Conservation (phyloP, 1,140 invertebrate genomes). For the Meteorus sp. region DNA sequence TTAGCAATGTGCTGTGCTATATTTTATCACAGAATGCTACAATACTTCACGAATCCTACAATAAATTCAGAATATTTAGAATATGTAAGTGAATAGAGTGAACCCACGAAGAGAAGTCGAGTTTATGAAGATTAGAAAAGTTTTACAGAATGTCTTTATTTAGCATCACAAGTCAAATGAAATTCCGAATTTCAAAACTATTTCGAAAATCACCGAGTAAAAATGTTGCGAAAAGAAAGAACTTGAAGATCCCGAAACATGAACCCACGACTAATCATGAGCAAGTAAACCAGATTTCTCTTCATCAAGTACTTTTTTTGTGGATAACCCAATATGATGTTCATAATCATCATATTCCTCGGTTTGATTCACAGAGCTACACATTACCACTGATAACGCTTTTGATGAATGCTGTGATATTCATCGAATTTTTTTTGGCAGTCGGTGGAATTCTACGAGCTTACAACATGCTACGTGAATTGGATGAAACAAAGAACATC, state of each 20-base stretch:
- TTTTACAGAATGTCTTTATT: no score
- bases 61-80: constrained; percentile 35
- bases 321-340: no score
- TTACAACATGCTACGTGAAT: constrained; percentile 41
- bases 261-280: no score
- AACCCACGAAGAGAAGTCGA: no score
- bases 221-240: no score
- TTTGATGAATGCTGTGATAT: constrained; percentile 42
- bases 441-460: constrained; percentile 43
- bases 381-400: constrained; percentile 27
- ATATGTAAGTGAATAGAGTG: constrained; percentile 29
- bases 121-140: neutral
- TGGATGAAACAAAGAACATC: constrained; percentile 42
- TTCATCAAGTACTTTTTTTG: no score
- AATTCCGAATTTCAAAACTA: no score
- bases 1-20: constrained; percentile 32
- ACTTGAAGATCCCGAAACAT: no score
- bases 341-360: neutral
- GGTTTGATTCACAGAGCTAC: constrained; percentile 28
- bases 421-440: constrained; percentile 47
- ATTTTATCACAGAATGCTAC: constrained; percentile 36
- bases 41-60: constrained; percentile 31
- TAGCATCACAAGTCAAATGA: no score
- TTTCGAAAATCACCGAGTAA: no score
- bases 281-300: no score